phyloP scores from a whole-genome alignment of 2,113 vertebrate genomes.

The Sturnus vulgaris region DNA sequence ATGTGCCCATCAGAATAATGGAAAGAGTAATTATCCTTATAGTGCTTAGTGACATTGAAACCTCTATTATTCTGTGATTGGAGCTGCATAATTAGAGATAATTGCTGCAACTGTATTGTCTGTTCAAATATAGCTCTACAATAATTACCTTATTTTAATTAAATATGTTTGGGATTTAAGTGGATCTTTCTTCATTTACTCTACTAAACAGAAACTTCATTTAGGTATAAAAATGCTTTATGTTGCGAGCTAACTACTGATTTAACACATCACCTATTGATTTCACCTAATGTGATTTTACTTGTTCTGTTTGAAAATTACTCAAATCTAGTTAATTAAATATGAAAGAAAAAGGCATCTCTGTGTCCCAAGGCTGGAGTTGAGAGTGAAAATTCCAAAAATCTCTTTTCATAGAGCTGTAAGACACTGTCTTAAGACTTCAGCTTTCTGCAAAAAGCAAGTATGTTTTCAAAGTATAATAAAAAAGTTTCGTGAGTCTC shows the following conservation, averaged over 20 bases:
- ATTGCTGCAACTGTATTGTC: slow-evolving; percentile 67
- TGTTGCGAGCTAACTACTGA: background rate
- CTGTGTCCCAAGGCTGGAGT: background rate
- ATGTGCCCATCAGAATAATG: slow-evolving; percentile 69
- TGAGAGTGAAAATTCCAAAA: background rate
- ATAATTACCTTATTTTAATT: slow-evolving; percentile 77
- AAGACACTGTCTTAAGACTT: background rate
- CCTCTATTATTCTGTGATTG: slow-evolving; percentile 71
- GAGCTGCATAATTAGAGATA: slow-evolving; percentile 71
- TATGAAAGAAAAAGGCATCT: background rate
- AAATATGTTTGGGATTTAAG: slow-evolving; percentile 70
- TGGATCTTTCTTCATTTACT: slow-evolving; percentile 34
- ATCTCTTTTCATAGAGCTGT: background rate
- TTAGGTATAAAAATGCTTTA: slow-evolving; percentile 22
- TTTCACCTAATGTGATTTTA: background rate
- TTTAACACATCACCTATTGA: slow-evolving; percentile 4
- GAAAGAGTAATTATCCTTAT: slow-evolving; percentile 73
- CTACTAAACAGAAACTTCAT: slow-evolving; percentile 54
- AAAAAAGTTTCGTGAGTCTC: background rate
- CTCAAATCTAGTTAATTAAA: background rate
- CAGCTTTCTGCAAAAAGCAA: background rate
- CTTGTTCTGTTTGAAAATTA: slow-evolving; percentile 10
- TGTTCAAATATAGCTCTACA: slow-evolving; percentile 70
- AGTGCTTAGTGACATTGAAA: slow-evolving; percentile 74
- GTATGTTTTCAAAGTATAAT: background rate